Evolutionary conservation across 1,140 invertebrate species (phyloP).

Genomic region (Lanistes nyassanus): DNA sequence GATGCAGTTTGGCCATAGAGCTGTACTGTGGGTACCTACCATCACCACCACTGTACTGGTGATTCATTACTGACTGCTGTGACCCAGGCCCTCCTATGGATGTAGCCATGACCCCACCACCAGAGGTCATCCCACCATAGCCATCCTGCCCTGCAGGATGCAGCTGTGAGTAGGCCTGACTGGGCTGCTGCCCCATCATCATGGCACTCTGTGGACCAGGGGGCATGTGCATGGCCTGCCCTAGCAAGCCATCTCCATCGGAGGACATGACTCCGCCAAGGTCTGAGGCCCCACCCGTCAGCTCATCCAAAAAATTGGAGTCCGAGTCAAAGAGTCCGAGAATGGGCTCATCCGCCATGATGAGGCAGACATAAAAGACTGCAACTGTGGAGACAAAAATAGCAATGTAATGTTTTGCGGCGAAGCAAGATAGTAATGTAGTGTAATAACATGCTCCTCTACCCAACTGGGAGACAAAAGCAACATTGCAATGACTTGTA

Average conservation of each 20-base stretch:
- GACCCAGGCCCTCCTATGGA: neutral
- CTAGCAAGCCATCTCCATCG: slow-evolving; percentile 24
- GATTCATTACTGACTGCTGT: slow-evolving; percentile 17
- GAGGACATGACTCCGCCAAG: slow-evolving; percentile 22
- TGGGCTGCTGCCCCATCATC: slow-evolving; percentile 22
- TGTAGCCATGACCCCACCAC: neutral
- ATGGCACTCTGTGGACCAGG: slow-evolving; percentile 6
- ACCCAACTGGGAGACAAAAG: too few relatives aligned
- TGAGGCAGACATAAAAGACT: slow-evolving; percentile 22
- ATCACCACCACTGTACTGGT: slow-evolving; percentile 27
- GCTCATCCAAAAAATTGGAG: slow-evolving; percentile 53
- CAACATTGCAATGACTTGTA: too few relatives aligned
- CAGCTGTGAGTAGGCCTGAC: slow-evolving; percentile 5
- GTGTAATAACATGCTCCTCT: too few relatives aligned
- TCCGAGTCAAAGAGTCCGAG: slow-evolving; percentile 57
- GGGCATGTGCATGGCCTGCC: slow-evolving; percentile 17
- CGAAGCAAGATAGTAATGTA: too few relatives aligned
- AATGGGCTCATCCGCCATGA: slow-evolving; percentile 55
- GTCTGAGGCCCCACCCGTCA: slow-evolving; percentile 34
- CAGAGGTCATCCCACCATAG: slow-evolving; percentile 19
- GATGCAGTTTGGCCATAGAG: slow-evolving; percentile 27
- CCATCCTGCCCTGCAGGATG: slow-evolving; percentile 15
- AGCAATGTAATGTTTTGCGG: too few relatives aligned
- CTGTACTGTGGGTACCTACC: slow-evolving; percentile 20
- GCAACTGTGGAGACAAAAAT: too few relatives aligned